These are phyloP conservation scores for Agriopis leucophaearia DNA, from an alignment of 2,888 invertebrate species.

Conservation along the genomic window DNA sequence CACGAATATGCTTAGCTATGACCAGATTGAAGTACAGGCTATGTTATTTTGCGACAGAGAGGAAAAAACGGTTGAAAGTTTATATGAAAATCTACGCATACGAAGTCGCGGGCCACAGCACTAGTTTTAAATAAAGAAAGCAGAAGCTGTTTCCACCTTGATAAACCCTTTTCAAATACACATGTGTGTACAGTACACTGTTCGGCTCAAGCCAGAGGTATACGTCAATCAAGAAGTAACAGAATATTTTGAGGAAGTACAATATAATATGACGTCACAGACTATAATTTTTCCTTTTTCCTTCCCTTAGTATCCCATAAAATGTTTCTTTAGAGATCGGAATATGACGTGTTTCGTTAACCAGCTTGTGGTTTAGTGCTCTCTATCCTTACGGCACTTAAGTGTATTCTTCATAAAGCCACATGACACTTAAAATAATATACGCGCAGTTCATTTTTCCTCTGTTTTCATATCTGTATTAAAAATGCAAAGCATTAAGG, in stretches of 20 bases:
- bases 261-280: slow-evolving; percentile 1
- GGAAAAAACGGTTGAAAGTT: too few species aligned
- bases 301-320: slow-evolving; percentile 7
- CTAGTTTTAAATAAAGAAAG: too few species aligned
- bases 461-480: slow-evolving; percentile 19
- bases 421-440: slow-evolving; percentile 22
- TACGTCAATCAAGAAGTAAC: neutral
- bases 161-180: neutral
- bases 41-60: too few species aligned
- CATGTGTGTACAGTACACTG: neutral
- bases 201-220: neutral
- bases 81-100: too few species aligned
- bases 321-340: slow-evolving; percentile 12
- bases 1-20: too few species aligned
- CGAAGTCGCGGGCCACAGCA: too few species aligned
- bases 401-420: slow-evolving; percentile 9
- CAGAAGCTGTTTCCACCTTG: neutral
- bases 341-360: slow-evolving; percentile 9
- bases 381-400: slow-evolving; percentile 1
- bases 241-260: slow-evolving; percentile 6
- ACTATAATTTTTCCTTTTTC: slow-evolving; percentile 10
- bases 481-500: slow-evolving; percentile 20
- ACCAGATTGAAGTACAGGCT: too few species aligned
- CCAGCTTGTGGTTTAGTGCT: slow-evolving; percentile 19
- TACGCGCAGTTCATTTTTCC: slow-evolving; percentile 8